These are phyloP conservation scores for Pangasius larnaudii DNA, from an alignment of 2,797 vertebrate species.

Conservation along the genomic window DNA sequence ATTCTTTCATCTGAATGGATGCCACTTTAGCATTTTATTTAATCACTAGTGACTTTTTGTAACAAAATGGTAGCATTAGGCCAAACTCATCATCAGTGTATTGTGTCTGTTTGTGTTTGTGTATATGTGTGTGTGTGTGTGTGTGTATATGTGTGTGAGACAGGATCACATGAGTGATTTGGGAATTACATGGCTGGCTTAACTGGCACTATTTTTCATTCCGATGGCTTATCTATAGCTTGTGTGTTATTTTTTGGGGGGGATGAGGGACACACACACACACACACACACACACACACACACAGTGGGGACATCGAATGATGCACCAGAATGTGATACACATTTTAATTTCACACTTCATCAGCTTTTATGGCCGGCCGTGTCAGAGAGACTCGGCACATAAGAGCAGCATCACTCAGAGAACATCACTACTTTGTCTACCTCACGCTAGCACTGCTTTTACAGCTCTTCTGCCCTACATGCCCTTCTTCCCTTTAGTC, in stretches of 20 bases:
- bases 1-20: neutral
- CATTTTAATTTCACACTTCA: slow-evolving; percentile 99
- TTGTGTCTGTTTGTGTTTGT: neutral
- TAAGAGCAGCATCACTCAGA: slow-evolving; percentile 21
- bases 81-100: neutral
- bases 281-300: slow-evolving; percentile 39
- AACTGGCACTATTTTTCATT: slow-evolving; percentile 69
- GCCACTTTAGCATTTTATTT: neutral
- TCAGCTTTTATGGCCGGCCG: slow-evolving; percentile 88
- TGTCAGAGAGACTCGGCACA: slow-evolving; percentile 68
- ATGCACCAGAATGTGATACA: slow-evolving; percentile 92
- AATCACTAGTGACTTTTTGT: neutral
- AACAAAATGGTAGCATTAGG: neutral
- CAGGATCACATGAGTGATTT: slow-evolving; percentile 56
- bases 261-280: slow-evolving; percentile 25
- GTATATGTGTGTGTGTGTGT: neutral
- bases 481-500: neutral
- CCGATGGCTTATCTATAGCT: slow-evolving; percentile 65
- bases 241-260: slow-evolving; percentile 44
- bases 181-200: slow-evolving; percentile 68
- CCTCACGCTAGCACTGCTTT: neutral
- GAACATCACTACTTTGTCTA: slow-evolving; percentile 11
- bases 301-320: slow-evolving; percentile 76
- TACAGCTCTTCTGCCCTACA: neutral
- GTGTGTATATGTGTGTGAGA: neutral